Percentiles rank a stretch among this genome's conserved stretches.
These are phyloP conservation scores for Diphyllodes magnificus DNA, from an alignment of 2,113 vertebrate species.

Conservation along the genomic window DNA sequence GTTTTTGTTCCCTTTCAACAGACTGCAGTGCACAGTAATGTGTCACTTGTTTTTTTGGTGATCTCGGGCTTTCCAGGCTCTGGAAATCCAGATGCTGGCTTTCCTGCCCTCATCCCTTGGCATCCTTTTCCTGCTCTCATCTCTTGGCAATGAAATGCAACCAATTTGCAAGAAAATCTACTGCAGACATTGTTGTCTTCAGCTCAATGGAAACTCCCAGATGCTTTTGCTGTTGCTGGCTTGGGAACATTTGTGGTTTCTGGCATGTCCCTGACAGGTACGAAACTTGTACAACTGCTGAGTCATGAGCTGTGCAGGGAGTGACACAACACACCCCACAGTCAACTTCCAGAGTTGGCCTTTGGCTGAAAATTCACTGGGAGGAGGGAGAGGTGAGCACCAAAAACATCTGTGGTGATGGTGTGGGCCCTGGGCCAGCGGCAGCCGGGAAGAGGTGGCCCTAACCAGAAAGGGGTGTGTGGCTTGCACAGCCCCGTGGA, in stretches of 20 bases:
- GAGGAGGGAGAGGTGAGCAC: background rate
- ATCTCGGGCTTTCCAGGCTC: background rate
- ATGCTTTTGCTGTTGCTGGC: conserved; percentile 23
- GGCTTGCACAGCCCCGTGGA: accelerated
- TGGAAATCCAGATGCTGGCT: background rate
- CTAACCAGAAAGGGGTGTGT: background rate
- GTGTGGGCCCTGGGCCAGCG: background rate
- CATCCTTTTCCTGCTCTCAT: background rate
- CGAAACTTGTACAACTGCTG: background rate
- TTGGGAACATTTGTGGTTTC: conserved; percentile 38
- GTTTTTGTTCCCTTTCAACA: background rate
- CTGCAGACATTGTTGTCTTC: background rate
- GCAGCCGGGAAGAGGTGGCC: background rate
- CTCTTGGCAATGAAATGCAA: background rate
- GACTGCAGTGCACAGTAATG: background rate
- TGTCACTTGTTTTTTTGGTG: background rate
- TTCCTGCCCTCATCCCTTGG: background rate
- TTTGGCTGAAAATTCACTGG: background rate
- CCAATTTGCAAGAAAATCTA: background rate
- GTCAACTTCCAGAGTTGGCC: conserved; percentile 9
- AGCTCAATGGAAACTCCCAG: background rate
- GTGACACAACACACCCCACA: background rate
- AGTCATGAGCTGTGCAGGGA: background rate
- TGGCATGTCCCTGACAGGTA: conserved; percentile 18
- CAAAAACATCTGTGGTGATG: background rate